A percentile compares a stretch with the other conserved stretches of the same genome.
Evolutionary conservation across 2,888 invertebrate species (phyloP).

Genomic region (Lochmaea capreae): DNA sequence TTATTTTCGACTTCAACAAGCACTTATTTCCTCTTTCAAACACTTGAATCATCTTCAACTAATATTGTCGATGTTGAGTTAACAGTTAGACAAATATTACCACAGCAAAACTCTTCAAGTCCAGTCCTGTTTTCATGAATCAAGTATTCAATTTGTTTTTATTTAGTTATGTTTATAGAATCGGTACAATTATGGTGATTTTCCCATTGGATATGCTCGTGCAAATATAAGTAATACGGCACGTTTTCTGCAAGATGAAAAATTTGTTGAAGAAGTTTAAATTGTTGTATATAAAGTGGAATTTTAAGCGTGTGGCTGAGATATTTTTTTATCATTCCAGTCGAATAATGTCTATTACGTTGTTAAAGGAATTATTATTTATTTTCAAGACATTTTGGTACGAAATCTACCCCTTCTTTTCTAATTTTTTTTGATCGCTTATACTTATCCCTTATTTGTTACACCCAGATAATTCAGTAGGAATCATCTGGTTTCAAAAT

Average conservation of each 20-base stretch:
- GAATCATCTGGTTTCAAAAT: no score
- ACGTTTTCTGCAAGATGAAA: constrained; percentile 32
- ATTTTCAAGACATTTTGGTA: no score
- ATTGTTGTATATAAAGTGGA: constrained; percentile 2
- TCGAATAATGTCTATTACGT: no score
- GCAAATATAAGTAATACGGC: constrained; percentile 39
- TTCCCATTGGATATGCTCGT: constrained; percentile 31
- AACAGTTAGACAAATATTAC: background rate
- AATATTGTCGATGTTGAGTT: background rate
- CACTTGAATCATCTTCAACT: background rate
- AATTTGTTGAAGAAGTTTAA: constrained; percentile 28
- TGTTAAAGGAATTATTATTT: no score
- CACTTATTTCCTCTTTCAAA: background rate
- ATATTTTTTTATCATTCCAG: no score
- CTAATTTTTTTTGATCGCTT: no score
- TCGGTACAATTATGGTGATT: constrained; percentile 31
- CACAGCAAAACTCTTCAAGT: constrained; percentile 7
- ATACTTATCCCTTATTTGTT: no score
- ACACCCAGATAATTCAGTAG: no score
- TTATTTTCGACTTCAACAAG: background rate
- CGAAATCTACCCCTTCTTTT: no score
- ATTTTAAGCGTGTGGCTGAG: background rate
- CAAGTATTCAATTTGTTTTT: background rate
- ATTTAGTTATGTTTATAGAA: constrained; percentile 21
- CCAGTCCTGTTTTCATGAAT: constrained; percentile 15